A percentile compares a stretch with the other conserved stretches of the same genome.
These are phyloP conservation scores for Aegotheles bennettii DNA, from an alignment of 2,113 vertebrate genomes.

Conservation along the genomic window DNA sequence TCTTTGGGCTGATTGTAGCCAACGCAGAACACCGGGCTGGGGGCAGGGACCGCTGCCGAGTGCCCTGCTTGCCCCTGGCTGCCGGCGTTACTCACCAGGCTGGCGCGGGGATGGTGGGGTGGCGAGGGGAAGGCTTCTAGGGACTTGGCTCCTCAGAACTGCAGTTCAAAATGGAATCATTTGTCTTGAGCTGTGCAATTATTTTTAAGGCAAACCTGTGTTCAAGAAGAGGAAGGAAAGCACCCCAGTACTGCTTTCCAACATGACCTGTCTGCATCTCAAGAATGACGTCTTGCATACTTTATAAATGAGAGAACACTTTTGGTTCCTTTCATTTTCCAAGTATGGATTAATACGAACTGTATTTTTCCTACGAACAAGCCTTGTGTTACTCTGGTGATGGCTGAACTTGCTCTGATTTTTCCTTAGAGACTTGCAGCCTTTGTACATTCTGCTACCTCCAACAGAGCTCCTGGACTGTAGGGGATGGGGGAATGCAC, in stretches of 20 bases:
- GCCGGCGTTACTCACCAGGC: too few species aligned
- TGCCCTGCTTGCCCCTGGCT: conserved; percentile 13
- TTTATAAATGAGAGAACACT: neutral
- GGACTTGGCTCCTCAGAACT: neutral
- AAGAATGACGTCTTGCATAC: neutral
- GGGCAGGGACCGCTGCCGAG: neutral
- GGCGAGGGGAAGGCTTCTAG: neutral
- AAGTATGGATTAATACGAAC: neutral
- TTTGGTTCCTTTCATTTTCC: neutral
- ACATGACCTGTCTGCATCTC: neutral
- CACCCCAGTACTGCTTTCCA: neutral
- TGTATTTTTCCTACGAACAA: neutral
- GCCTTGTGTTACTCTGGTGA: neutral
- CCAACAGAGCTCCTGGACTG: neutral
- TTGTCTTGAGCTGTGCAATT: neutral
- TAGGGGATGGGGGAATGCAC: neutral
- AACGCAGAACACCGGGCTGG: neutral
- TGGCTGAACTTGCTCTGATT: neutral
- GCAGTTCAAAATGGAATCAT: neutral
- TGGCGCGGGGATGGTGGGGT: neutral
- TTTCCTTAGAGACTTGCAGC: neutral
- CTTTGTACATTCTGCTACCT: rapidly evolving
- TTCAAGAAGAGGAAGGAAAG: neutral
- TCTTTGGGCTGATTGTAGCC: conserved; percentile 7
- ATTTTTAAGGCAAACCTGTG: neutral